Evolutionary conservation across 2,797 vertebrate species (phyloP), one percentile per base, ranked within the genome.

Genomic region (Uromys caudimaculatus): DNA sequence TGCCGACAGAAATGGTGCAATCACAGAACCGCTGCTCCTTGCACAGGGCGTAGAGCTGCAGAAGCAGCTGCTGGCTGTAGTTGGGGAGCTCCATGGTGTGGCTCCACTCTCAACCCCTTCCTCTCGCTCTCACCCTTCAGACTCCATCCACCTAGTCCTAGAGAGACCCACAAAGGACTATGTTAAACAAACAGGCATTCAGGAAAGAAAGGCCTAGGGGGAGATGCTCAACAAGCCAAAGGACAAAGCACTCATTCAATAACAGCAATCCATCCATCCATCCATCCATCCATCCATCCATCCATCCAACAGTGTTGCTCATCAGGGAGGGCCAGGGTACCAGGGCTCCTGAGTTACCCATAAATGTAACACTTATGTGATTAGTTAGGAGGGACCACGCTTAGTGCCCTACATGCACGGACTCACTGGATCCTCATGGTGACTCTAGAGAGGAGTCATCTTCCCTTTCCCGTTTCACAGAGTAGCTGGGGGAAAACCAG

Each of bases 21-120:
- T 99, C 99, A 9, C 99, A 99, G 98, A 99, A 99, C 84, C 98
- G 98, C 77, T 98, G 98, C 94, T 99, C 99, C 89, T 98, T 99
- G 98, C 99, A 99, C 97, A 99, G 98, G 0, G 98, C 64, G 27
- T 98, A 98, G 16, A 99, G 98, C 98, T 99, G 99, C 98, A 99
- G 99, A 98, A 99, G 98, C 89, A 99, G 98, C 98, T 99, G 99
- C 82, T 95, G 97, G 98, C 98, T 99, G 93, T 99, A 99, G 98
- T 98, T 99, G 14, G 99, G 99, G 16, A 99, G 98, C 96, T 99
- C 99, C 99, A 99, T 99, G 58, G 2, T 35, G 23, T 23, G 0
- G 3, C 58, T n/a, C 2, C 1, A 27, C 84, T 23, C 3, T 0
- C 21, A 29, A 58, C 2, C 7, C 21, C 83, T 23, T 87, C 92